Evolutionary conservation across 2,113 vertebrate genomes (phyloP).

Genomic region (Sterrhoptilus dennistouni): DNA sequence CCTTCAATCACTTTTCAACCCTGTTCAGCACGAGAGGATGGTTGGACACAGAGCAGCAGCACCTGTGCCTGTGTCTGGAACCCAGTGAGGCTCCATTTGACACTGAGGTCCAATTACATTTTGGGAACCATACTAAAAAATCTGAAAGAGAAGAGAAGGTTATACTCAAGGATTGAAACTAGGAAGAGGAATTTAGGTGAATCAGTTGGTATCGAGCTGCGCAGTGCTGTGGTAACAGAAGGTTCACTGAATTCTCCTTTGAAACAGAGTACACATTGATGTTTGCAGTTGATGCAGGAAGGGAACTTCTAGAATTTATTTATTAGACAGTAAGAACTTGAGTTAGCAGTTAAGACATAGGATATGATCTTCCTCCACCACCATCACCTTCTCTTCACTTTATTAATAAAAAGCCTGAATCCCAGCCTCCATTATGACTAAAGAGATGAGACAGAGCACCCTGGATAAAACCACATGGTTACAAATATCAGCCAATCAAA

Average conservation of each 20-base stretch:
- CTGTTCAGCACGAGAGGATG: not conserved
- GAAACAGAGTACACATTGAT: not conserved
- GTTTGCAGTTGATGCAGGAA: not conserved
- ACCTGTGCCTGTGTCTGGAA: not conserved
- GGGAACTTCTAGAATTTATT: not conserved
- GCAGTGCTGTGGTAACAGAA: not conserved
- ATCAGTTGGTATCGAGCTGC: not conserved
- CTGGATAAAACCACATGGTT: not conserved
- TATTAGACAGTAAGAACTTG: not conserved
- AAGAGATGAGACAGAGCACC: not conserved
- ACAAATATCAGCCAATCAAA: not conserved
- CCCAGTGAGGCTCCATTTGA: not conserved
- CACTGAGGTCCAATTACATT: not conserved
- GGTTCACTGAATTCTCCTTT: not conserved
- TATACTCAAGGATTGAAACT: not conserved
- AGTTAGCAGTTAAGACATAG: not conserved
- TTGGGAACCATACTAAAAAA: not conserved
- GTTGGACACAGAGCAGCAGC: rapidly evolving
- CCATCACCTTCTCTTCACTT: not conserved
- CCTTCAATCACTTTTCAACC: not conserved
- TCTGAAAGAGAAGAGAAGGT: not conserved
- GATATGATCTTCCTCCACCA: not conserved
- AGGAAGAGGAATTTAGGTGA: not conserved
- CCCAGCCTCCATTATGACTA: not conserved
- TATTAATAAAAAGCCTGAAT: not conserved